phyloP scores from a whole-genome alignment of 2,888 invertebrate species.

The Therioaphis trifolii region DNA sequence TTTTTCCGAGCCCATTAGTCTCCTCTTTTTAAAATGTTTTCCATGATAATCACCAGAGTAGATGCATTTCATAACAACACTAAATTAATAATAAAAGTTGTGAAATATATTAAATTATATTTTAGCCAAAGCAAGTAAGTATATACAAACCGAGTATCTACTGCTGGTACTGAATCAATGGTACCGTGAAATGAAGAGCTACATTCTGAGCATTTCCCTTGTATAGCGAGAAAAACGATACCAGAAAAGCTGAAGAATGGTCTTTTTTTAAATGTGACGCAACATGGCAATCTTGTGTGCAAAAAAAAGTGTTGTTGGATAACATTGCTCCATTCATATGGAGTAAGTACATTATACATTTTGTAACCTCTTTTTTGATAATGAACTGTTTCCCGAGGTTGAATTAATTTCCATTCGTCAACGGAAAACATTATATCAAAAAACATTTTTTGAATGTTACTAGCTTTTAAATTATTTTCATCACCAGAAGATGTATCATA shows the following conservation, averaged over 20 bases:
- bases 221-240: slow-evolving; percentile 4
- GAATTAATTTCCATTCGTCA: slow-evolving; percentile 26
- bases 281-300: slow-evolving; percentile 20
- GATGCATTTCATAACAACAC: slow-evolving; percentile 29
- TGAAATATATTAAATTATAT: slow-evolving; percentile 14
- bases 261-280: slow-evolving; percentile 24
- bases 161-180: slow-evolving; percentile 34
- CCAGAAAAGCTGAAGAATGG: slow-evolving; percentile 2
- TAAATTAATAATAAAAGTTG: slow-evolving; percentile 18
- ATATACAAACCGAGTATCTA: slow-evolving; percentile 28
- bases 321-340: slow-evolving; percentile 23
- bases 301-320: slow-evolving; percentile 29
- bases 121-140: neutral
- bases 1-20: slow-evolving; percentile 17
- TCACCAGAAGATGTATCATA: slow-evolving; percentile 2
- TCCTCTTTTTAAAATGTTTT: slow-evolving; percentile 31
- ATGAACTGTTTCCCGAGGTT: slow-evolving; percentile 8
- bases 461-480: neutral
- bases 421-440: slow-evolving; percentile 12
- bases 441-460: neutral
- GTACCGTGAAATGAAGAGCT: slow-evolving; percentile 30
- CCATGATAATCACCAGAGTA: neutral
- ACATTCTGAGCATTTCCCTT: slow-evolving; percentile 11
- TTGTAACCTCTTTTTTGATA: slow-evolving; percentile 7
- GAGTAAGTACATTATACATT: slow-evolving; percentile 21